Evolutionary conservation across 2,888 invertebrate genomes (phyloP), one percentile per base, ranked within the genome.

Genomic region (Nymphalis c-album): DNA sequence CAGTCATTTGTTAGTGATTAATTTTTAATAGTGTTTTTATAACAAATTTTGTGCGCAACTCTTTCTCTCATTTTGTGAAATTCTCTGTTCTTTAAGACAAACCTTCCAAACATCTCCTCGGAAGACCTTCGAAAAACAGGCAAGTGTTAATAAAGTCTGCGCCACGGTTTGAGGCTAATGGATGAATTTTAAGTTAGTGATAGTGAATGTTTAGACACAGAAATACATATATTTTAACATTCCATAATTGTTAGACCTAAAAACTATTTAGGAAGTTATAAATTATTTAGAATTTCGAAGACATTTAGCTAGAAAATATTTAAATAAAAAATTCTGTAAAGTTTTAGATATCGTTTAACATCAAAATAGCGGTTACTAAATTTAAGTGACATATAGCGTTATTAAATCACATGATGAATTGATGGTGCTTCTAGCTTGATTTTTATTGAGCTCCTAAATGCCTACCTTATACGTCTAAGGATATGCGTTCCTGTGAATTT

Each of bases 21-120:
- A 72, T 75, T 69, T 74, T 80, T 75, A 31, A 40, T 4, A 81
- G 83, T 88, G 86, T 81, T 70, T 71, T 82, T 80, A 77, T 70
- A 78, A 79, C 71, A 82, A 79, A 79, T 72, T 80, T 81, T 83
- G 80, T 89, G 89, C 86, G 82, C 76, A 88, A 88, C 85, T 84
- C 86, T 87, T 80, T 86, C 82, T 83, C 80, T 85, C 82, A 81
- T 84, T 76, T 81, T 84, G 85, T 88, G 86, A 84, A 82, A 88
- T 84, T 85, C 87, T 88, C 86, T 84, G 80, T 78, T 79, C 75
- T 84, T 81, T 84, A 81, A 81, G 87, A 94, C 94, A 93, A 94
- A 94, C 94, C 94, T 94, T 94, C 93, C 93, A 93, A 85, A 91
- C 91, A 87, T 93, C 90, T 93, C 94, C 94, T 80, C 94, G 94